These are phyloP conservation scores for Punctoribates punctum DNA, from an alignment of 2,888 invertebrate species.

Conservation along the genomic window DNA sequence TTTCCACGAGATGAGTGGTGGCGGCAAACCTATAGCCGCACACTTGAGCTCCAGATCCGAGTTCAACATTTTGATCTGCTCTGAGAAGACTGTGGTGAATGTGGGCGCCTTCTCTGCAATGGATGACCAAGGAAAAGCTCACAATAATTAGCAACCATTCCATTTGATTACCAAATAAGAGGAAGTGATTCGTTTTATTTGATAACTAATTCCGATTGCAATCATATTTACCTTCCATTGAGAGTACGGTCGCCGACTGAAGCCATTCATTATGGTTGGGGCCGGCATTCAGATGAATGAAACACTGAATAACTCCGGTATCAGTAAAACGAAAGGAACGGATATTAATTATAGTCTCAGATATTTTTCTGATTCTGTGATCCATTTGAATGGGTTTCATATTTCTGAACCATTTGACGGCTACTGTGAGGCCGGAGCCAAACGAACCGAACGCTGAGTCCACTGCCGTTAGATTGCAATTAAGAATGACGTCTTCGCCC, in stretches of 20 bases:
- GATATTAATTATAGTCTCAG: slow-evolving; percentile 35
- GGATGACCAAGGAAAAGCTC: background rate
- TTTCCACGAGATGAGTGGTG: slow-evolving; percentile 46
- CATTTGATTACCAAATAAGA: background rate
- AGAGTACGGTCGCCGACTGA: slow-evolving; percentile 34
- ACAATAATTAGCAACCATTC: background rate
- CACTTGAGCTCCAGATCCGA: slow-evolving; percentile 46
- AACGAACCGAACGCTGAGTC: slow-evolving; percentile 11
- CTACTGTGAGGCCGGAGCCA: slow-evolving; percentile 21
- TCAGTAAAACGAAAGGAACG: slow-evolving; percentile 42
- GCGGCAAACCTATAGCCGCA: slow-evolving; percentile 46
- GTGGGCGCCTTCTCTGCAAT: slow-evolving; percentile 41
- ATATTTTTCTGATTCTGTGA: slow-evolving; percentile 36
- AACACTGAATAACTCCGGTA: slow-evolving; percentile 48
- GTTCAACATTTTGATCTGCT: slow-evolving; percentile 41
- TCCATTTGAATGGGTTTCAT: slow-evolving; percentile 31
- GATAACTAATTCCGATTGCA: background rate
- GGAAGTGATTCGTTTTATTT: background rate
- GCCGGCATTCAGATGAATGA: slow-evolving; percentile 30
- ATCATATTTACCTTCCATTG: slow-evolving; percentile 28
- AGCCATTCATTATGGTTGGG: slow-evolving; percentile 40
- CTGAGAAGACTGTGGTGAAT: slow-evolving; percentile 41
- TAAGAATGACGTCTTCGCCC: slow-evolving; percentile 43
- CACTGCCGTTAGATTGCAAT: slow-evolving; percentile 36
- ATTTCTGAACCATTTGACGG: slow-evolving; percentile 40